Evolutionary conservation across 37 sponge, comb jelly and placozoan genomes (phyloP).

Genomic region (Aplysina aerophoba): DNA sequence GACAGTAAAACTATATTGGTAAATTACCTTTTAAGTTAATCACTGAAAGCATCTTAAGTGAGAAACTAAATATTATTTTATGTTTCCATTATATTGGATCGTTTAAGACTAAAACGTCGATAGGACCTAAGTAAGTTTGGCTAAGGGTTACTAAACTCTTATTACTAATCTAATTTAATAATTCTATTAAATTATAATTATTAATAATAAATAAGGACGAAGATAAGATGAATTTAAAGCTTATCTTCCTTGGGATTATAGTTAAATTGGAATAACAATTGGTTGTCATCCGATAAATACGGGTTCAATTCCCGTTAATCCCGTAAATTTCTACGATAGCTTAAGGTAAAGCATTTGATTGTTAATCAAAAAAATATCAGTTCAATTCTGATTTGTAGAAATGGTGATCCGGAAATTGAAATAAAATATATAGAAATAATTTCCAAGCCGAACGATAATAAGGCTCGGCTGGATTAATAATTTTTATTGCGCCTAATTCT

Average conservation of each 20-base stretch:
- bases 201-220: no score
- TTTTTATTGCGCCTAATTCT: no score
- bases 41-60: constrained; percentile 69
- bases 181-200: no score
- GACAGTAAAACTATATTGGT: constrained; percentile 28
- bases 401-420: no score
- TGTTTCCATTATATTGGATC: constrained; percentile 43
- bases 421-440: no score
- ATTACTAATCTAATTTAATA: constrained; percentile 52
- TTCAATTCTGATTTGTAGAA: constrained; percentile 31
- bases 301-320: constrained; percentile 28
- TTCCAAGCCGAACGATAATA: no score
- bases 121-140: constrained; percentile 49
- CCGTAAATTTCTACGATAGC: constrained; percentile 46
- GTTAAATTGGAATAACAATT: constrained; percentile 21
- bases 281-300: constrained; percentile 8
- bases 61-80: constrained; percentile 58
- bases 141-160: constrained; percentile 52
- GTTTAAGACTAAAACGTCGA: constrained; percentile 67
- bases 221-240: no score
- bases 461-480: no score
- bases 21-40: constrained; percentile 25
- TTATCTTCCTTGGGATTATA: no score
- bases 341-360: constrained; percentile 68
- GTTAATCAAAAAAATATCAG: constrained; percentile 56